phyloP scores from a whole-genome alignment of 2,888 invertebrate genomes.

The Parnassius apollo region DNA sequence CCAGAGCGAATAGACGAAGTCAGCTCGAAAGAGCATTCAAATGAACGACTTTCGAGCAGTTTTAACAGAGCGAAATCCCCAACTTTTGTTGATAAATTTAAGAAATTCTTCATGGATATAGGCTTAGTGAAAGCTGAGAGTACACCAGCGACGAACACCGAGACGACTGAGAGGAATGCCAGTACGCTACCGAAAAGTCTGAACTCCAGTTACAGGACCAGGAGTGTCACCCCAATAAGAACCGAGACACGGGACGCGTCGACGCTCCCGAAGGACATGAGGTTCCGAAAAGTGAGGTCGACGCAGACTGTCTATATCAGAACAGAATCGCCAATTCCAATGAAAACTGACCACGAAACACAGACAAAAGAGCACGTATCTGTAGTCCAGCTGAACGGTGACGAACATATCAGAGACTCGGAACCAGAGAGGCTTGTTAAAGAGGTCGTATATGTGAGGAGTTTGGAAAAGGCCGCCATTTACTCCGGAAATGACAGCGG shows the following conservation, averaged over 20 bases:
- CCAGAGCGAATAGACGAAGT: slow-evolving; percentile 67
- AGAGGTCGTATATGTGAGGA: slow-evolving; percentile 61
- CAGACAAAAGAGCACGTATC: slow-evolving; percentile 65
- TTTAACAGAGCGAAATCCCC: slow-evolving; percentile 70
- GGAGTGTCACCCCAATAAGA: slow-evolving; percentile 56
- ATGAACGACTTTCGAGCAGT: slow-evolving; percentile 61
- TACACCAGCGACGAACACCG: slow-evolving; percentile 32
- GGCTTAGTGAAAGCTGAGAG: slow-evolving; percentile 64
- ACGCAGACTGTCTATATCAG: slow-evolving; percentile 71
- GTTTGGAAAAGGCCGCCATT: slow-evolving; percentile 62
- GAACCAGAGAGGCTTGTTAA: slow-evolving; percentile 53
- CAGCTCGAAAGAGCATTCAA: slow-evolving; percentile 53
- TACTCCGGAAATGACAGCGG: slow-evolving; percentile 66
- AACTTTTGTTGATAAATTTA: slow-evolving; percentile 73
- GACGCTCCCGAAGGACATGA: slow-evolving; percentile 73
- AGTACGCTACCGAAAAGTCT: slow-evolving; percentile 66
- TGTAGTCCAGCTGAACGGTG: slow-evolving; percentile 66
- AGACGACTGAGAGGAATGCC: slow-evolving; percentile 32
- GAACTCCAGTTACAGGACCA: slow-evolving; percentile 59
- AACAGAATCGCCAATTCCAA: slow-evolving; percentile 54
- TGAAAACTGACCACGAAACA: slow-evolving; percentile 43
- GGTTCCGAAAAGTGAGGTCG: slow-evolving; percentile 66
- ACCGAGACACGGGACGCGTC: slow-evolving; percentile 59
- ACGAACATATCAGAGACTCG: slow-evolving; percentile 53
- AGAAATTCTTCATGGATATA: slow-evolving; percentile 70